Base-by-base conservation (phyloP, 1,140 invertebrate species). In the Panagrolaimus sp. region DNA sequence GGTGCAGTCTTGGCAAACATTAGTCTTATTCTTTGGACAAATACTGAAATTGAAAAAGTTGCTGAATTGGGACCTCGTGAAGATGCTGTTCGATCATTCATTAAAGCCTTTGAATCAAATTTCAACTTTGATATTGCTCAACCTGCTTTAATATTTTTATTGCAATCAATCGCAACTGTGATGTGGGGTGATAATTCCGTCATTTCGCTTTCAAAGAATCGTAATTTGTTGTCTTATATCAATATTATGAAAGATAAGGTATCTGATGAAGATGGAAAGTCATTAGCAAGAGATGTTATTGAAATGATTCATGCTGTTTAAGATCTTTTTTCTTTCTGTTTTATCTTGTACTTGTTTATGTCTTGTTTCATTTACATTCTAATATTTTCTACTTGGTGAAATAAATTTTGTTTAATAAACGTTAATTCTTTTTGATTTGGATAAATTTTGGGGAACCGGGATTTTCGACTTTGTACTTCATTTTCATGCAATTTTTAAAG, bases 231-330 rank as follows among this genome's bases (percentile, higher is more conserved):
- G 7, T 12, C 26, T 3, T 74, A 80, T 26, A 48, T 79, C 48
- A 76, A 71, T 17, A 43, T 63, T 10, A 69, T 76, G 26, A 76
- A 76, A 64, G 74, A 76, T 69, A 69, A 73, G 6, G 66, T 72
- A 12, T 21, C 24, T n/a, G 43, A 65, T 10, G 74, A 76, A n/a
- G 10, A 93, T 73, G 91, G 91, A 91, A 85, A 91, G 90, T 88
- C n/a, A 15, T 62, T 78, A 12, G 69, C 73, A 46, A 62, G 70
- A 17, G 63, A 73, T 45, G 62, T 76, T 55, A 46, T 77, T 10
- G 74, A 71, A 58, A 76, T 75, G 74, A 66, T 63, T 17, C 62
- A 47, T 55, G 68, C 67, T 0, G 74, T 77, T 7, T 77, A 69
- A 63, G n/a, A 67, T 14, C 5, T 67, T 44, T 55, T 44, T 58